phyloP scores from a whole-genome alignment of 2,113 vertebrate genomes.

The Rostratula benghalensis region DNA sequence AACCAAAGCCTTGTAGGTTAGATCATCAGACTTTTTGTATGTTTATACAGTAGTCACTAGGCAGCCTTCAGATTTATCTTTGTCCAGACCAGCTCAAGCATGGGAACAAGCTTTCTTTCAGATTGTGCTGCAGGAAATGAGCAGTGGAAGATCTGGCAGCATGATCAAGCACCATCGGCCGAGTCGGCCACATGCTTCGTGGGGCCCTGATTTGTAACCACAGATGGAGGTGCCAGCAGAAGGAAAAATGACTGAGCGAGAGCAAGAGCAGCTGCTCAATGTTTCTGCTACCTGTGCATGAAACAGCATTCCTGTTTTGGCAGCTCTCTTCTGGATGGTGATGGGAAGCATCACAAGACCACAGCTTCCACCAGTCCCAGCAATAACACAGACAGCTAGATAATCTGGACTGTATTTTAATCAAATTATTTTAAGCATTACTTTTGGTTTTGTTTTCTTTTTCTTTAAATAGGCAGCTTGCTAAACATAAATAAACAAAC shows the following conservation, averaged over 20 bases:
- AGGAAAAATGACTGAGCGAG: neutral
- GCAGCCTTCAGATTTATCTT: conserved; percentile 40
- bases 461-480: neutral
- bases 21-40: neutral
- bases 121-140: conserved; percentile 18
- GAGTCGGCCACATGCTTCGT: rapidly evolving
- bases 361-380: neutral
- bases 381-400: neutral
- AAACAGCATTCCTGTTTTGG: neutral
- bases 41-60: conserved; percentile 27
- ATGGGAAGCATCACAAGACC: rapidly evolving
- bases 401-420: neutral
- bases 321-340: neutral
- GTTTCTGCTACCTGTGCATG: neutral
- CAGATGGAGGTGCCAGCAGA: neutral
- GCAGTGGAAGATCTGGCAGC: conserved; percentile 7
- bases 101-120: conserved; percentile 21
- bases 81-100: neutral
- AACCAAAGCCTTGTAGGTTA: conserved; percentile 29
- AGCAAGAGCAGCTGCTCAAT: neutral
- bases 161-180: rapidly evolving
- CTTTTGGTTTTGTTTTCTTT: neutral
- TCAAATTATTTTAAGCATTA: neutral
- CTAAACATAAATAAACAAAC: neutral
- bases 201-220: neutral